Evolutionary conservation across 2,888 invertebrate genomes (phyloP).

Genomic region (Pyrocoelia pectoralis): DNA sequence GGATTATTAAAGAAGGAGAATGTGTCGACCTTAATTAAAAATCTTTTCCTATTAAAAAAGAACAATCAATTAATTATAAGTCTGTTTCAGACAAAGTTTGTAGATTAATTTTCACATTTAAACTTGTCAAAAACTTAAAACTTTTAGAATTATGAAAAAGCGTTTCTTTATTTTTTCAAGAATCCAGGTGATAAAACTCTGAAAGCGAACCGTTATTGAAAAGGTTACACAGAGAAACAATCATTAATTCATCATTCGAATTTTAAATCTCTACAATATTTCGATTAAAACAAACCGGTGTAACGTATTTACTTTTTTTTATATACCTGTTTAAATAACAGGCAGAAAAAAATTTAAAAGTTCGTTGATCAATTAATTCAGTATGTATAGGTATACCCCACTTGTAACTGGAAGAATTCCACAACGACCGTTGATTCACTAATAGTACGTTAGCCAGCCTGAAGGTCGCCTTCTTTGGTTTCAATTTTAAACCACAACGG

Average conservation of each 20-base stretch:
- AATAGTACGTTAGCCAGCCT: constrained; percentile 39
- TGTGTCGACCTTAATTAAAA: background rate
- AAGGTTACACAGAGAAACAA: background rate
- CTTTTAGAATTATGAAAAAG: background rate
- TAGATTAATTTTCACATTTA: background rate
- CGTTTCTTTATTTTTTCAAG: no score
- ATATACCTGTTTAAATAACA: constrained; percentile 4
- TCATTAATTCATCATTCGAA: background rate
- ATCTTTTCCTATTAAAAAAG: background rate
- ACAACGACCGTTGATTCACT: constrained; percentile 42
- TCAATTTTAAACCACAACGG: constrained; percentile 15
- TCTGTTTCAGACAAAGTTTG: background rate
- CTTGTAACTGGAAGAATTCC: constrained; percentile 39
- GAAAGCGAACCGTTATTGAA: background rate
- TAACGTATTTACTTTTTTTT: constrained; percentile 6
- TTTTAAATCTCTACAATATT: background rate
- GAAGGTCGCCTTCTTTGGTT: constrained; percentile 38
- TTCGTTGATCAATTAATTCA: constrained; percentile 31
- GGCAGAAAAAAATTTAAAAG: constrained; percentile 21
- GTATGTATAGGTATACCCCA: constrained; percentile 5
- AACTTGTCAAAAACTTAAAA: background rate
- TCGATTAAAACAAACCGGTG: background rate
- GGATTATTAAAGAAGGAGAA: background rate
- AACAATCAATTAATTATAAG: background rate
- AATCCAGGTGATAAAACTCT: background rate